phyloP scores from a whole-genome alignment of 2,888 invertebrate genomes.

The Cristatella mucedo region DNA sequence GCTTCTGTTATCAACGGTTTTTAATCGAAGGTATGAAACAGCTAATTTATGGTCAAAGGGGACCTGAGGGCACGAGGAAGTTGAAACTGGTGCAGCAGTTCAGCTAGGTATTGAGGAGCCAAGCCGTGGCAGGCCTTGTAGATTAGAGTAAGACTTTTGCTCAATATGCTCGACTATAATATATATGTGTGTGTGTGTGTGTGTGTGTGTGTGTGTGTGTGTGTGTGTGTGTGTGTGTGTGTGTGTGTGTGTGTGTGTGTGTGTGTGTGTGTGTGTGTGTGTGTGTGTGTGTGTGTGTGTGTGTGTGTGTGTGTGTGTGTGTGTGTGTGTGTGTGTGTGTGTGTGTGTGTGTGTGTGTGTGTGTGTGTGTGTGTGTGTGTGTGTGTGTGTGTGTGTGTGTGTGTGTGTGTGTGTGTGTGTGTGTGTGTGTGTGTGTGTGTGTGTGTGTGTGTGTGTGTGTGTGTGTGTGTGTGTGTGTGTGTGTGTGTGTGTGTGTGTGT shows the following conservation, averaged over 20 bases:
- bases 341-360: slow-evolving; percentile 3
- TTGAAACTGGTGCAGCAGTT: too few species aligned
- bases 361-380: background rate
- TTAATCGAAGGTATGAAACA: too few species aligned
- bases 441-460: slow-evolving; percentile 13
- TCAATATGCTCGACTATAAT: too few species aligned
- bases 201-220: slow-evolving; percentile 10
- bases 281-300: slow-evolving; percentile 8
- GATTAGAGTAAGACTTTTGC: too few species aligned
- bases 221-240: slow-evolving; percentile 10
- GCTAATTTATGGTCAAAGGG: too few species aligned
- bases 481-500: slow-evolving; percentile 13
- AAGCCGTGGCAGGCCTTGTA: too few species aligned
- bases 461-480: slow-evolving; percentile 13
- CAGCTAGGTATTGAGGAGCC: too few species aligned
- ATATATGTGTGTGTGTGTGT: slow-evolving; percentile 10
- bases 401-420: slow-evolving; percentile 12
- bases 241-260: slow-evolving; percentile 10
- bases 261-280: slow-evolving; percentile 10
- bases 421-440: slow-evolving; percentile 13
- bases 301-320: background rate
- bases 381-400: background rate
- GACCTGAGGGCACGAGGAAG: too few species aligned
- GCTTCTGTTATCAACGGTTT: too few species aligned
- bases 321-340: background rate